Evolutionary conservation across 2,888 invertebrate species (phyloP).

Genomic region (Vanessa cardui): DNA sequence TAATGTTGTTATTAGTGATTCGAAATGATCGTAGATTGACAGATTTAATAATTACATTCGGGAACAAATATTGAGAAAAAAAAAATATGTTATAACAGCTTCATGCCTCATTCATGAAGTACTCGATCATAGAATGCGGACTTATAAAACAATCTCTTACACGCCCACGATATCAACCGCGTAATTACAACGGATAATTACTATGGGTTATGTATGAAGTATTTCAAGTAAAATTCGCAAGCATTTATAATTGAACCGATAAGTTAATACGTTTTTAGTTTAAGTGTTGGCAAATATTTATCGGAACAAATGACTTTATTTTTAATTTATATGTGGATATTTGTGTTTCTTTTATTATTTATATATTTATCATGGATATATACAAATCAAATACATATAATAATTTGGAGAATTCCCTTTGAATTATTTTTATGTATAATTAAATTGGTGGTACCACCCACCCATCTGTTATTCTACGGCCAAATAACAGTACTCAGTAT

Average conservation of each 20-base stretch:
- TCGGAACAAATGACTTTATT: too few species aligned
- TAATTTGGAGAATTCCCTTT: too few species aligned
- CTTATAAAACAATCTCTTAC: conserved; percentile 8
- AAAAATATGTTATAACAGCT: background rate
- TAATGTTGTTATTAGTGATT: conserved; percentile 19
- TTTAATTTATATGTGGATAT: too few species aligned
- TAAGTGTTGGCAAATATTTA: too few species aligned
- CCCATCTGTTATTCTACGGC: too few species aligned
- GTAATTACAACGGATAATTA: conserved; percentile 7
- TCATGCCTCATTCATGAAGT: background rate
- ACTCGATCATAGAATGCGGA: conserved; percentile 8
- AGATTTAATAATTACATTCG: conserved; percentile 2
- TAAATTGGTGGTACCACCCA: too few species aligned
- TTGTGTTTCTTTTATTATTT: too few species aligned
- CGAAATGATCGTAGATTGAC: conserved; percentile 1
- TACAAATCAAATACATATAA: too few species aligned
- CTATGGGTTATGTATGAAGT: background rate
- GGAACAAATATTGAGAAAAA: background rate
- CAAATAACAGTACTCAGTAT: too few species aligned
- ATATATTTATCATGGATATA: too few species aligned
- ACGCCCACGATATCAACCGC: conserved; percentile 5
- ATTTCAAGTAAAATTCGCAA: background rate
- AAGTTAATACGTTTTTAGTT: background rate
- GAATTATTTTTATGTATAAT: too few species aligned
- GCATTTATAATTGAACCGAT: background rate